phyloP scores from a whole-genome alignment of 2,113 vertebrate species.

The Lepisosteus oculatus region DNA sequence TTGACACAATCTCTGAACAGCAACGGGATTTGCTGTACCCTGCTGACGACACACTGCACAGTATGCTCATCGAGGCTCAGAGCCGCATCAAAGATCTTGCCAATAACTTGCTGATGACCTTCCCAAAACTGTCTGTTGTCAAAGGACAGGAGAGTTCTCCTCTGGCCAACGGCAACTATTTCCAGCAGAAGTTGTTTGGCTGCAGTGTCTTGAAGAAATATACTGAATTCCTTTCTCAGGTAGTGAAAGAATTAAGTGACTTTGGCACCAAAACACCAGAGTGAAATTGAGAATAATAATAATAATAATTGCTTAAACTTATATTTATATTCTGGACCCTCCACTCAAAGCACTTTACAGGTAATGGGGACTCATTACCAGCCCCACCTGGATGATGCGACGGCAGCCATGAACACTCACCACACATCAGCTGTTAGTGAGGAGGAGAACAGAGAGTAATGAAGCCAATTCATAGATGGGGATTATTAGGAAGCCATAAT shows the following conservation, averaged over 20 bases:
- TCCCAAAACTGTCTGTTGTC: background rate
- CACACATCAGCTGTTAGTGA: no score
- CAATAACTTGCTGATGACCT: rapidly evolving
- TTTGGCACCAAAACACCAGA: no score
- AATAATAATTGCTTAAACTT: no score
- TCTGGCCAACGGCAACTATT: rapidly evolving
- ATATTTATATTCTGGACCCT: no score
- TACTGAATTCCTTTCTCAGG: background rate
- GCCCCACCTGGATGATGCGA: no score
- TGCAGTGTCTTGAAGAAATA: constrained; percentile 22
- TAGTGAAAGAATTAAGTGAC: constrained; percentile 1
- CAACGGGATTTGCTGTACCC: rapidly evolving
- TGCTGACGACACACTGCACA: rapidly evolving
- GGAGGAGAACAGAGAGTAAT: no score
- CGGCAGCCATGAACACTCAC: no score
- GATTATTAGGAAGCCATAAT: no score
- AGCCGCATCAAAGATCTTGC: rapidly evolving
- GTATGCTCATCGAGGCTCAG: rapidly evolving
- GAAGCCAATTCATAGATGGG: no score
- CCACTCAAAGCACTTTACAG: no score
- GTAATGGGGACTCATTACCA: no score
- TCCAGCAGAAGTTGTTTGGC: constrained; percentile 13
- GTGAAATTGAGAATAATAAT: no score
- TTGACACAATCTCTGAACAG: constrained; percentile 4
- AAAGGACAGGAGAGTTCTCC: background rate